Evolutionary conservation across 1,140 invertebrate genomes (phyloP).

Genomic region (Camponotus vicinus): DNA sequence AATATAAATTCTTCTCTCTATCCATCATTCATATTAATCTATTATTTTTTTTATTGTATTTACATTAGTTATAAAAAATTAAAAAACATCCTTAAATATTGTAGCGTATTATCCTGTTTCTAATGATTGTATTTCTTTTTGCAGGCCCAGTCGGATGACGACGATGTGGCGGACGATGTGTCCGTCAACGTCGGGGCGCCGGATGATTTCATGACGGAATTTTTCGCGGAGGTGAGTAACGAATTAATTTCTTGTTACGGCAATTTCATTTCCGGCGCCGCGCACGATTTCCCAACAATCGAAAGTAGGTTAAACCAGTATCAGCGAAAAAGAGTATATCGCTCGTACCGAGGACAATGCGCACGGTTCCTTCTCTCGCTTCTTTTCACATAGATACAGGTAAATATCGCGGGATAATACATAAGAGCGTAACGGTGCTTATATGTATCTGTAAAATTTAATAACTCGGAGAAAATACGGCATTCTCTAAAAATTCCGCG

Average conservation of each 20-base stretch:
- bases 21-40: too few species aligned
- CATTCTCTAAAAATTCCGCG: constrained; percentile 12
- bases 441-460: constrained; percentile 30
- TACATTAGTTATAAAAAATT: neutral
- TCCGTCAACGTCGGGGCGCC: constrained; percentile 95
- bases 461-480: neutral
- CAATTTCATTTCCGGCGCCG: neutral
- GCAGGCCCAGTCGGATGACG: constrained; percentile 97
- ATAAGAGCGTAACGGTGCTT: neutral
- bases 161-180: constrained; percentile 97
- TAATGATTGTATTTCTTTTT: constrained; percentile 75
- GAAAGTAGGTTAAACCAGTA: constrained; percentile 65
- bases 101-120: neutral
- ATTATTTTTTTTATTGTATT: too few species aligned
- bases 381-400: neutral
- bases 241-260: constrained; percentile 16
- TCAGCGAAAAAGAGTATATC: constrained; percentile 45
- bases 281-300: constrained; percentile 3
- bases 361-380: neutral
- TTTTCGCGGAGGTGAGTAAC: constrained; percentile 96
- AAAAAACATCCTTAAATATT: neutral
- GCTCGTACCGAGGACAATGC: constrained; percentile 46
- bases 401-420: constrained; percentile 16
- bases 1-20: too few species aligned
- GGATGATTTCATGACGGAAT: constrained; percentile 98